Evolutionary conservation across 2,888 invertebrate genomes (phyloP).

Genomic region (Cosmopolites sordidus): DNA sequence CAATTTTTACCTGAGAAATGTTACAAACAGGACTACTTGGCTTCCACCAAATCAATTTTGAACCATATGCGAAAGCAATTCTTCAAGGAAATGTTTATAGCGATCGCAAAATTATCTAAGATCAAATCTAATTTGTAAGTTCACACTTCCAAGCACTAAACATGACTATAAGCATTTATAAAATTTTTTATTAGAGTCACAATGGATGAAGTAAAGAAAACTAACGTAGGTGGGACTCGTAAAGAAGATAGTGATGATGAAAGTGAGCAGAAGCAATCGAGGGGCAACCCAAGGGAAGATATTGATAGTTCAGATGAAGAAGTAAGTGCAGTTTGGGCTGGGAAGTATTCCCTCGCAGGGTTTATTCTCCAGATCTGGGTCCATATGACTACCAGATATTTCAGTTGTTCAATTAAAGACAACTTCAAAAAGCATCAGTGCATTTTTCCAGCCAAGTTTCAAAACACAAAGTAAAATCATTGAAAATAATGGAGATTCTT

Average conservation of each 20-base stretch:
- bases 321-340: no score
- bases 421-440: no score
- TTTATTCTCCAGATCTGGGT: no score
- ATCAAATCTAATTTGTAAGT: conserved; percentile 52
- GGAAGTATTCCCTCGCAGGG: no score
- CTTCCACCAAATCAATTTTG: conserved; percentile 67
- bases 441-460: no score
- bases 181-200: conserved; percentile 44
- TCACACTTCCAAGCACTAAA: no score
- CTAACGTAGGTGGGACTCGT: not conserved
- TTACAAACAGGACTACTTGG: conserved; percentile 68
- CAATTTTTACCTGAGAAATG: conserved; percentile 68
- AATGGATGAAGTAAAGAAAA: conserved; percentile 38
- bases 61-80: conserved; percentile 70
- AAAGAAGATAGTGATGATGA: conserved; percentile 22
- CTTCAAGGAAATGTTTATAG: conserved; percentile 62
- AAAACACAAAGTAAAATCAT: no score
- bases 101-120: conserved; percentile 59
- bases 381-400: no score
- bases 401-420: no score
- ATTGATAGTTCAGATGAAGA: conserved; percentile 64
- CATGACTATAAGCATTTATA: no score
- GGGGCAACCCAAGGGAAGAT: conserved; percentile 18
- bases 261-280: not conserved
- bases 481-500: no score